A percentile compares a stretch with the other conserved stretches of the same genome.
phyloP scores from a whole-genome alignment of 2,797 vertebrate genomes.

The Sebastes itinus region DNA sequence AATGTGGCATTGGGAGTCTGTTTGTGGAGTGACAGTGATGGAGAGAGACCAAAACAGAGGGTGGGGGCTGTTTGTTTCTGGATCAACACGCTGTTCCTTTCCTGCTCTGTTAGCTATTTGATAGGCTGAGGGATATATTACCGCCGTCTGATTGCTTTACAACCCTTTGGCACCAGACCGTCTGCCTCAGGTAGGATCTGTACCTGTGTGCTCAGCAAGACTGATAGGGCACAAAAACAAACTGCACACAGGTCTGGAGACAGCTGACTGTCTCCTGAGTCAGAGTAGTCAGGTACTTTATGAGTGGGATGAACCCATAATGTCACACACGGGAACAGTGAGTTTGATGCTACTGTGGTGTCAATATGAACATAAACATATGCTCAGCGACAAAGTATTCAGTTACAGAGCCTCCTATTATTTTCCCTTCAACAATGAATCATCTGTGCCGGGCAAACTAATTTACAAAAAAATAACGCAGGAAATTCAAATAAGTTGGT shows the following conservation, averaged over 20 bases:
- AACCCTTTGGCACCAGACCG: constrained; percentile 79
- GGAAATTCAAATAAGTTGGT: neutral
- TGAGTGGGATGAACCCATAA: constrained; percentile 13
- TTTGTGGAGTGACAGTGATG: constrained; percentile 59
- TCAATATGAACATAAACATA: neutral
- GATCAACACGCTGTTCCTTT: constrained; percentile 40
- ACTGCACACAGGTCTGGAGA: constrained; percentile 21
- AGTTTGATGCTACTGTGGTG: neutral
- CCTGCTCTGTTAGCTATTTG: constrained; percentile 63
- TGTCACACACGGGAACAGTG: neutral
- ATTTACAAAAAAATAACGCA: neutral
- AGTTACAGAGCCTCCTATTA: neutral
- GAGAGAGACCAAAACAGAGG: constrained; percentile 44
- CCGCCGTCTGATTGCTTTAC: constrained; percentile 78
- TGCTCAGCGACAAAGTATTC: neutral
- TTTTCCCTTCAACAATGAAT: neutral
- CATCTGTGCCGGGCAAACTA: neutral
- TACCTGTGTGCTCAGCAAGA: constrained; percentile 59
- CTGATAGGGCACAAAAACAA: constrained; percentile 45
- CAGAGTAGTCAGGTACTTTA: constrained; percentile 33
- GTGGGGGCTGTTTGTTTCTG: constrained; percentile 49
- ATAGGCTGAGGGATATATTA: constrained; percentile 65
- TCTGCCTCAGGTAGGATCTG: constrained; percentile 76
- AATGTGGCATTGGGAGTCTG: constrained; percentile 28
- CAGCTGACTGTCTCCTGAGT: constrained; percentile 49